These are phyloP conservation scores for Thaumatotibia leucotreta DNA, from an alignment of 1,140 invertebrate species.

Conservation along the genomic window DNA sequence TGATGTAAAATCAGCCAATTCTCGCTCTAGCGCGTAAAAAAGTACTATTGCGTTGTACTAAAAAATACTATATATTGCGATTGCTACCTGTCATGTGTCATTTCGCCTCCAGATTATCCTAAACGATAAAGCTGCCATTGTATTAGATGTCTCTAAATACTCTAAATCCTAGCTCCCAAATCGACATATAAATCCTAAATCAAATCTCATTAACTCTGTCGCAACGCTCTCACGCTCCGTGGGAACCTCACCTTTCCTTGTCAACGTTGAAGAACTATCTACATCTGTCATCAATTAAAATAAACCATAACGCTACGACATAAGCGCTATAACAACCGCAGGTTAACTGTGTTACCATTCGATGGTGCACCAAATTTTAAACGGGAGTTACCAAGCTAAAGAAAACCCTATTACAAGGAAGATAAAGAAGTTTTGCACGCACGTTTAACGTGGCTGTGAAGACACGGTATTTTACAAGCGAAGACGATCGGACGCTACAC, in stretches of 20 bases:
- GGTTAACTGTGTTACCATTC: neutral
- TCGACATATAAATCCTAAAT: constrained; percentile 1
- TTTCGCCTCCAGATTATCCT: too few relatives aligned
- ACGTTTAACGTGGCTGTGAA: neutral
- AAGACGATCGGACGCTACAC: neutral
- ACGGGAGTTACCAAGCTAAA: neutral
- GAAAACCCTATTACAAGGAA: neutral
- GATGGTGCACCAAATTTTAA: neutral
- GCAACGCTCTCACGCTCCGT: constrained; percentile 10
- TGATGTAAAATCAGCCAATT: too few relatives aligned
- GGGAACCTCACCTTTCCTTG: constrained; percentile 10
- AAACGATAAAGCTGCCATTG: too few relatives aligned
- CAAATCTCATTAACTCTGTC: constrained; percentile 12
- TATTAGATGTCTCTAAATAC: too few relatives aligned
- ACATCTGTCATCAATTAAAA: neutral
- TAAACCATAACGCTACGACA: neutral
- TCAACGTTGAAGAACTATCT: neutral
- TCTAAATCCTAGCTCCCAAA: neutral
- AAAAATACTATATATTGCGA: too few relatives aligned
- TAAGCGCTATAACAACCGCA: neutral
- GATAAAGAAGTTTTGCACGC: neutral
- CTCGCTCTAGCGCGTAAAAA: too few relatives aligned
- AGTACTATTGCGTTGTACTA: too few relatives aligned
- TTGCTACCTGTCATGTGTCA: too few relatives aligned
- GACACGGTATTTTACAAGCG: neutral